Conservation (phyloP, 2,797 vertebrate genomes). For the Amblyopsis hoosieri region DNA sequence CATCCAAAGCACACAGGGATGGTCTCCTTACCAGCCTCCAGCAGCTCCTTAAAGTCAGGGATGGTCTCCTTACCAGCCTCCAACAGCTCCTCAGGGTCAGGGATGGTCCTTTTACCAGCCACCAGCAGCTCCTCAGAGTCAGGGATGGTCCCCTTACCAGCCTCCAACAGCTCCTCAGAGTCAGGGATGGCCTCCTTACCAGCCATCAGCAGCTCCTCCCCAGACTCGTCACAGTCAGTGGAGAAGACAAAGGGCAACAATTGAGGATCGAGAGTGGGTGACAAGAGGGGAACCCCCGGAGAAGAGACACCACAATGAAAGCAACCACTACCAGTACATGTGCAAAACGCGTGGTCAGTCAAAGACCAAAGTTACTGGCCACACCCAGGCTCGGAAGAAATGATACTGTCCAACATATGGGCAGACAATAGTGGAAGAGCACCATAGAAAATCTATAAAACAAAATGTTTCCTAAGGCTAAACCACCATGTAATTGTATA, state of each 20-base stretch:
- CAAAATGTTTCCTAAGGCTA: no score
- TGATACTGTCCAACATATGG: background rate
- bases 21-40: background rate
- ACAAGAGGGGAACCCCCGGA: no score
- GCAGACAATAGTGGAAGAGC: background rate
- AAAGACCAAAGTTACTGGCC: background rate
- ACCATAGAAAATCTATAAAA: background rate
- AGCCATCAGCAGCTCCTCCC: no score
- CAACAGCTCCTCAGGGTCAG: no score
- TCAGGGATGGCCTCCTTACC: no score
- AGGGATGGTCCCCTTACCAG: no score
- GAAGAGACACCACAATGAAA: background rate
- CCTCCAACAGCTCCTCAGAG: no score
- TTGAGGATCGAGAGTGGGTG: no score
- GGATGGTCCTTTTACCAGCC: background rate
- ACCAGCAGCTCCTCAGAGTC: no score
- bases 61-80: background rate
- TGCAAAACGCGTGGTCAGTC: background rate
- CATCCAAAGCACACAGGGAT: background rate
- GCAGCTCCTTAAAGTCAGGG: background rate
- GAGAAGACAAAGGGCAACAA: no score
- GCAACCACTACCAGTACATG: background rate
- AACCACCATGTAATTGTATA: no score
- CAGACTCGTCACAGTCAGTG: no score
- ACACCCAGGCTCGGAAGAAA: background rate